These are phyloP conservation scores for Ramphastos sulfuratus DNA, from an alignment of 2,113 vertebrate species.

Conservation along the genomic window DNA sequence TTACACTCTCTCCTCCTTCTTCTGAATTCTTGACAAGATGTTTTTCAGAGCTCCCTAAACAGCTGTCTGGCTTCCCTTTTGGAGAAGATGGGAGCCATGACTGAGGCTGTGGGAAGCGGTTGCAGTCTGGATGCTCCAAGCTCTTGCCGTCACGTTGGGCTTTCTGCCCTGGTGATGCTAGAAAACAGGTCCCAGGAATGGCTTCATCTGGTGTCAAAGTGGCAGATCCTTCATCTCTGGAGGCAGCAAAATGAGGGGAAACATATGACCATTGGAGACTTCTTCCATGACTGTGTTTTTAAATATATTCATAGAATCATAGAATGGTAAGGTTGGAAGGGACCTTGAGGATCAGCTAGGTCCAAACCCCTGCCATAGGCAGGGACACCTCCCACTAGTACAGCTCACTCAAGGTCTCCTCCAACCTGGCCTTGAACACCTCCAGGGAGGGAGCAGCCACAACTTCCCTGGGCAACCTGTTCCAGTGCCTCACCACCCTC, in stretches of 20 bases:
- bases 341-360: too few species aligned
- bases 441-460: too few species aligned
- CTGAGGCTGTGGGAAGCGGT: rapidly evolving
- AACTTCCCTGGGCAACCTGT: too few species aligned
- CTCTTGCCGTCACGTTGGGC: rapidly evolving
- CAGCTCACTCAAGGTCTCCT: too few species aligned
- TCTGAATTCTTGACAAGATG: background rate
- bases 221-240: background rate
- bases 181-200: background rate
- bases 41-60: background rate
- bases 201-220: background rate
- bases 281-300: background rate
- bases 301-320: background rate
- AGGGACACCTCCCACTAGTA: too few species aligned
- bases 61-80: background rate
- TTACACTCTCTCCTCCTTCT: background rate
- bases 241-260: background rate
- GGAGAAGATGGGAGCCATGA: background rate
- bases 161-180: background rate
- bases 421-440: too few species aligned
- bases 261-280: background rate
- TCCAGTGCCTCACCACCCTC: too few species aligned
- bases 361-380: too few species aligned
- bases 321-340: too few species aligned
- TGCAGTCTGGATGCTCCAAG: background rate